These are phyloP conservation scores for Pseudonaja textilis DNA, from an alignment of 2,113 vertebrate species.

Conservation along the genomic window DNA sequence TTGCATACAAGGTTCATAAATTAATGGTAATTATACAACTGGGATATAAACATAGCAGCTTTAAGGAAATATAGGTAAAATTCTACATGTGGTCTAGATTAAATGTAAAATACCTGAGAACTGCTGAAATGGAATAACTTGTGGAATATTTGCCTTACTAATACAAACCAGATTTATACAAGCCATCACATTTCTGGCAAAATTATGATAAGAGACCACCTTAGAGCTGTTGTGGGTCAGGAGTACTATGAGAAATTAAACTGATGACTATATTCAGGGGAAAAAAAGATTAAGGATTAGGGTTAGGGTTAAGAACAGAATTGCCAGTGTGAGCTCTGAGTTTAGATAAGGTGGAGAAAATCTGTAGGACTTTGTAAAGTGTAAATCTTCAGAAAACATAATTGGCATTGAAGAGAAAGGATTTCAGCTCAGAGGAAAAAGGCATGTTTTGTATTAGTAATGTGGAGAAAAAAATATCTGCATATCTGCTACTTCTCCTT, in stretches of 20 bases:
- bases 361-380: not conserved
- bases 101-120: not conserved
- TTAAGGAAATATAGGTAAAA: not conserved
- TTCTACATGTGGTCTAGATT: not conserved
- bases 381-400: not conserved
- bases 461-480: not conserved
- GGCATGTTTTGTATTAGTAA: not conserved
- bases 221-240: not conserved
- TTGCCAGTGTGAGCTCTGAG: not conserved
- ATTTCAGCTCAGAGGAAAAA: not conserved
- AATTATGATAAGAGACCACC: not conserved
- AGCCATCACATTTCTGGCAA: not conserved
- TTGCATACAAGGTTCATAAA: not conserved
- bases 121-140: not conserved
- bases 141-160: not conserved
- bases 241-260: not conserved
- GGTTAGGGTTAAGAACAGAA: not conserved
- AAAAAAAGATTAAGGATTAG: not conserved
- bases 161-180: not conserved
- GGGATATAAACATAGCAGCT: not conserved
- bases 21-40: not conserved
- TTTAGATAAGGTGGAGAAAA: not conserved
- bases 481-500: not conserved
- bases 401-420: not conserved
- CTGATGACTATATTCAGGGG: not conserved